Evolutionary conservation across 2,797 vertebrate species (phyloP).

Genomic region (Myripristis jacobus): DNA sequence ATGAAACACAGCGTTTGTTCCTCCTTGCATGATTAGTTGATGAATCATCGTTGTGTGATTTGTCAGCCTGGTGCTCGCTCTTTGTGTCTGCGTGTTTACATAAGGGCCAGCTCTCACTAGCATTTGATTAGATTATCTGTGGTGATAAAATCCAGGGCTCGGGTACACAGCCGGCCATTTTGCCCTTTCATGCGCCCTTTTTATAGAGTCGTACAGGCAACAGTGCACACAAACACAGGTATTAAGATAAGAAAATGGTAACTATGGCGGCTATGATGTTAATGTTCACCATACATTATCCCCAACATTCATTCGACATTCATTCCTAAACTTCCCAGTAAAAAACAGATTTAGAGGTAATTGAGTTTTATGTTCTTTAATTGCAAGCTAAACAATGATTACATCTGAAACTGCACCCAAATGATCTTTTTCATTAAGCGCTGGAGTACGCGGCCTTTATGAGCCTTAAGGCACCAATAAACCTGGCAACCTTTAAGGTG

Average conservation of each 20-base stretch:
- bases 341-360: not conserved
- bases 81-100: not conserved
- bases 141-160: not conserved
- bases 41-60: constrained; percentile 61
- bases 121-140: constrained; percentile 18
- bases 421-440: not conserved
- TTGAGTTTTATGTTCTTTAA: not conserved
- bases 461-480: not conserved
- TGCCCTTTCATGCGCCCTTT: not conserved
- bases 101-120: constrained; percentile 1
- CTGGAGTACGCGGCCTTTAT: not conserved
- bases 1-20: constrained; percentile 45
- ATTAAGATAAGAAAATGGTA: not conserved
- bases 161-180: not conserved
- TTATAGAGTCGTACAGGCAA: not conserved
- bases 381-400: not conserved
- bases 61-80: constrained; percentile 22
- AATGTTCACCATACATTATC: not conserved
- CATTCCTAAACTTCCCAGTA: not conserved
- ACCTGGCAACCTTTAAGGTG: not conserved
- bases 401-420: not conserved
- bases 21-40: constrained; percentile 37
- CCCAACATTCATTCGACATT: not conserved
- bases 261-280: not conserved
- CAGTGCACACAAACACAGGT: not conserved